Base-by-base conservation (phyloP, 1,140 invertebrate species). In the Nymphalis io region DNA sequence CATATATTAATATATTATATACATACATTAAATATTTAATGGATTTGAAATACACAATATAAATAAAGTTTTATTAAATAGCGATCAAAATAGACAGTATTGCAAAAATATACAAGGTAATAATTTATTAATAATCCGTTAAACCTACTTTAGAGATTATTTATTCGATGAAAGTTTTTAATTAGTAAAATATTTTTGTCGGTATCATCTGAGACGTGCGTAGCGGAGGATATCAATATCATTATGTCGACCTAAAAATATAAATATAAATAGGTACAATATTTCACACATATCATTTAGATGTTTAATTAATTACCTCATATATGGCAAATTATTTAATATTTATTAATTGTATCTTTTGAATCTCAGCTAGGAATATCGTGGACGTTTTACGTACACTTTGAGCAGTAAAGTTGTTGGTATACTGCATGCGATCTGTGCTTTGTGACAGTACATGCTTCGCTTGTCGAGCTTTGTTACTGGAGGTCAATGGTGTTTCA, bases 381-480 rank as follows among this genome's bases (percentile, higher is more conserved):
- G 60, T 48, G 42, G 42, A 62, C 65, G 60, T 70, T 70, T 61
- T 70, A 60, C 60, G 64, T 63, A 70, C 64, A 51, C 60, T 73
- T 63, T 59, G 27, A 58, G 64, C 46, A 71, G 53, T 74, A 71
- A 71, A 63, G 60, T 67, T 60, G 64, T 74, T 55, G 61, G 73
- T 53, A 64, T 60, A 64, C 65, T 40, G 65, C 42, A 55, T 55
- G 65, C 66, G 39, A 62, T 61, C 40, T 64, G 58, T 48, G 33
- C 40, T 44, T 55, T 46, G 60, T 68, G 73, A 70, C 69, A 66
- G 69, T 55, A 71, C 63, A 71, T 61, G 69, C 20, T 39, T 61
- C 39, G 57, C 55, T 20, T 53, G 68, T 65, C 55, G 57, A 66
- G 62, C 59, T 66, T 53, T 57, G 62, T 71, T 61, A 57, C 58